Evolutionary conservation across 2,888 invertebrate species (phyloP).

Genomic region (Pandemis heparana): DNA sequence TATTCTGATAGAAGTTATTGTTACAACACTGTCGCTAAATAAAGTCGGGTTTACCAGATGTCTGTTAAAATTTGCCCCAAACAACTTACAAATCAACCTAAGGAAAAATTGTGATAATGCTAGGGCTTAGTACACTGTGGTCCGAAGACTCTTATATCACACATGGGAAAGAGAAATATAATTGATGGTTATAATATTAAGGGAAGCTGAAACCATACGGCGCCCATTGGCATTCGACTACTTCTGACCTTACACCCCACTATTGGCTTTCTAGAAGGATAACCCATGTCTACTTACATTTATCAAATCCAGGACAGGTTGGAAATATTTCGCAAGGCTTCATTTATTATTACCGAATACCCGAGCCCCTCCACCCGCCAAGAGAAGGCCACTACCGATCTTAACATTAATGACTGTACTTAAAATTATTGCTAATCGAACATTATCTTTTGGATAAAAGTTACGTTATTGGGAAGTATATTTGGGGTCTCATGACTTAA

Average conservation of each 20-base stretch:
- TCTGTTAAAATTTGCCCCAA: background rate
- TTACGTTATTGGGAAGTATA: slow-evolving; percentile 25
- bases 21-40: background rate
- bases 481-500: slow-evolving; percentile 22
- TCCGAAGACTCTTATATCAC: background rate
- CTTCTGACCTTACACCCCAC: background rate
- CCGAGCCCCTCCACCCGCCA: slow-evolving; percentile 41
- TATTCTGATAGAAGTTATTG: background rate
- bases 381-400: slow-evolving; percentile 47
- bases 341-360: slow-evolving; percentile 27
- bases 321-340: slow-evolving; percentile 28
- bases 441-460: slow-evolving; percentile 31
- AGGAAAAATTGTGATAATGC: background rate
- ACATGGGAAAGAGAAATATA: background rate
- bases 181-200: background rate
- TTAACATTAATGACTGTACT: slow-evolving; percentile 46
- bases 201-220: background rate
- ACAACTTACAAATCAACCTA: background rate
- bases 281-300: background rate
- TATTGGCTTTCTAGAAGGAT: background rate
- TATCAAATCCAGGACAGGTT: slow-evolving; percentile 12
- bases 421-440: slow-evolving; percentile 49
- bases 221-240: background rate
- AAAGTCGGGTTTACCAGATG: background rate
- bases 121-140: background rate